Evolutionary conservation across 1,140 invertebrate species (phyloP), one percentile per base, ranked within the genome.

Genomic region (Musca vetustissima): DNA sequence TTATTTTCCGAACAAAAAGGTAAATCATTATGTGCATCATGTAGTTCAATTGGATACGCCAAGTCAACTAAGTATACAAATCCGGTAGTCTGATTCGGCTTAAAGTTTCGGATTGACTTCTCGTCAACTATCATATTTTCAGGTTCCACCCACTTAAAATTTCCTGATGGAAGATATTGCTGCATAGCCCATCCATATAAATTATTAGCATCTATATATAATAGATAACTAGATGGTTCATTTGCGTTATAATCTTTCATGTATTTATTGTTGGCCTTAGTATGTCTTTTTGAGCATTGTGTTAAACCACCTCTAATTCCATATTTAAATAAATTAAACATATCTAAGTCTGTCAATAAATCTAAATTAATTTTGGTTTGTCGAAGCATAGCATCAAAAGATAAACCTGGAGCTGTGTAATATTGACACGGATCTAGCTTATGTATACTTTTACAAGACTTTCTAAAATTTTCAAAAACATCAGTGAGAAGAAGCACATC

Each of bases 401-500:
- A 71, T 73, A 76, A 70, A 15, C 74, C 74, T 7, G 79, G 81
- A 2, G 75, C 55, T 19, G 80, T 82, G 25, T 74, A 78, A 73
- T 81, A 84, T 64, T 79, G 74, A 25, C 72, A 55, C n/a, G 78
- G 73, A 71, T 83, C 79, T 22, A 82, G 69, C 7, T 69, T 65
- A 68, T 82, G 80, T 24, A 71, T 69, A 57, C 73, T 69, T 68
- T 75, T 57, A 71, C 76, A 77, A n/a, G 66, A 70, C 25, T 73
- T 67, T 71, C 83, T 36, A 74, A 84, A 86, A 73, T 84, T 83
- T 79, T 85, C 83, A 76, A 86, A 85, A 22, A 86, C 73, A 76
- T 86, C 84, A 8, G 76, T 78, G 61, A 83, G 71, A 25, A 84
- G 68, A 19, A 82, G 55, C 8, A 84, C 76, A 73, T 85, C 76